Evolutionary conservation across 2,888 invertebrate species (phyloP), one percentile per base, ranked within the genome.

Genomic region (Lasioglossum vierecki): DNA sequence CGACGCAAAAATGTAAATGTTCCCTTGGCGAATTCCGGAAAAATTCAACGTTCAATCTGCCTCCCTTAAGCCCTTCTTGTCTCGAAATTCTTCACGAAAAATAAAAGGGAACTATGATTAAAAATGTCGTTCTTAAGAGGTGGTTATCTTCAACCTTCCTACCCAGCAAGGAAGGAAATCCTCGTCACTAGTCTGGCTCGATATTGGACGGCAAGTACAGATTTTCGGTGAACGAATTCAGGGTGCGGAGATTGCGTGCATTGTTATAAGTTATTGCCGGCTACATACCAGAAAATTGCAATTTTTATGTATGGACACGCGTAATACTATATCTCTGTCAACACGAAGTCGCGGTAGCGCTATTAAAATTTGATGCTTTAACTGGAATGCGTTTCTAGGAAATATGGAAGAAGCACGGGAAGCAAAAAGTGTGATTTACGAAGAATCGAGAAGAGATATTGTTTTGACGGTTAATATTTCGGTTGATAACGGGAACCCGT

Each of bases 1-100:
- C 49, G 78, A 57, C 46, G 66, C 41, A 87, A 89, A 85, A 82
- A 80, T 82, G 80, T 79, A 83, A 89, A 70, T 73, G 82, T 78
- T 76, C 72, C 60, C 73, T 57, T 63, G 83, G 88, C 81, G 85
- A 66, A 82, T 63, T 63, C 76, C n/a, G 39, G 83, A 80, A 86
- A 88, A 86, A 82, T 81, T 85, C 49, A n/a, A 46, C 68, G 76
- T 74, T 74, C 44, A 77, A 82, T 63, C 78, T 26, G 26, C 49
- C 66, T 73, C 75, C 26, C 53, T 49, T 68, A 30, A 6, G 2
- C 30, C n/a, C 30, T 30, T 76, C 46, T 63, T 44, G 46, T 22
- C 2, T n/a, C 30, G 39, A 68, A 68, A 39, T 39, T 22, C 39
- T 11, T n/a, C 11, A 5, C 35, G 39, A 68, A 9, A 68, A 22